Conservation (phyloP, 2,797 vertebrate genomes). For the Chaetodon trifasciatus region DNA sequence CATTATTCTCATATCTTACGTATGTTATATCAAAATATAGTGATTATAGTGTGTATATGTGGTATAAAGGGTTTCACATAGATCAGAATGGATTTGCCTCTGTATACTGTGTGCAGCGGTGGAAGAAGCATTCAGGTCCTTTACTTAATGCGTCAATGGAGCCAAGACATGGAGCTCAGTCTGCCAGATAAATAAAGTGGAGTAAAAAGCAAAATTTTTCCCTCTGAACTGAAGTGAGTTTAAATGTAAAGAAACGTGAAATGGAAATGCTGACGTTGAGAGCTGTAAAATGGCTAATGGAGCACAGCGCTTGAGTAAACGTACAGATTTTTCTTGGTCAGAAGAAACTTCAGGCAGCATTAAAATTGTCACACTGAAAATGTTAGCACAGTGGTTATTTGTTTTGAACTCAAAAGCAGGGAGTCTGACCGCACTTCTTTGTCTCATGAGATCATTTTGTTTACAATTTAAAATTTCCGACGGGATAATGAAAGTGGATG, state of each 20-base stretch:
- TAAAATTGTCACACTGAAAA: background rate
- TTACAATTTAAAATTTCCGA: conserved; percentile 17
- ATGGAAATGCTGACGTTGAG: background rate
- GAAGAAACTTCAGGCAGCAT: conserved; percentile 9
- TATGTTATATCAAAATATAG: background rate
- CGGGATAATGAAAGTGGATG: conserved; percentile 14
- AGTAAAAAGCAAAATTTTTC: background rate
- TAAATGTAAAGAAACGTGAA: background rate
- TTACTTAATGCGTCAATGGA: background rate
- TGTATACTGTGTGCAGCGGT: background rate
- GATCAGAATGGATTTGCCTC: background rate
- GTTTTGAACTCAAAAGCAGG: conserved; percentile 17
- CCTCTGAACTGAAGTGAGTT: background rate
- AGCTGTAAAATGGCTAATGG: background rate
- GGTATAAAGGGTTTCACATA: background rate
- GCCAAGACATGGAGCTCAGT: too few species aligned
- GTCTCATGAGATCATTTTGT: conserved; percentile 10
- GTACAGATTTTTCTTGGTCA: background rate
- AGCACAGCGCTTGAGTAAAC: background rate
- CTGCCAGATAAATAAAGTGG: background rate
- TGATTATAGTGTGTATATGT: background rate
- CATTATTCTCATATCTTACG: background rate
- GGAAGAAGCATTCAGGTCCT: background rate
- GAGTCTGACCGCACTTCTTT: conserved; percentile 10
- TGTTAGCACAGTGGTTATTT: background rate